Conservation (phyloP, 53 echinoderm and acorn worm genomes). For the Arbacia lixula region DNA sequence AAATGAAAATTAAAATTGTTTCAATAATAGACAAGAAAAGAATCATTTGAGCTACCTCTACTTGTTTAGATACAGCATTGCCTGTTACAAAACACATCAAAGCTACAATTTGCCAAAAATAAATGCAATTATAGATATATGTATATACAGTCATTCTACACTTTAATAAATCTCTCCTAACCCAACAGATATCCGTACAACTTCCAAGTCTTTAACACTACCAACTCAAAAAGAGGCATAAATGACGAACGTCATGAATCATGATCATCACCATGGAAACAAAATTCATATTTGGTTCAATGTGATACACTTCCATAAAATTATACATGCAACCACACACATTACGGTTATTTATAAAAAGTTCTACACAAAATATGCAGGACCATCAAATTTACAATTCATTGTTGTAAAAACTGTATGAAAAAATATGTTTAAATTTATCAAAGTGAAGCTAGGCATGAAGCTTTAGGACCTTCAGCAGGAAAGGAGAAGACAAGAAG, state of each 20-base stretch:
- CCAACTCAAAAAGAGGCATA: too few relatives aligned
- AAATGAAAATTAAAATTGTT: not conserved
- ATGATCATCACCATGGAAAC: too few relatives aligned
- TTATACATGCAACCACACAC: conserved; percentile 34
- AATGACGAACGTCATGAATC: too few relatives aligned
- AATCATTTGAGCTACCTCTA: not conserved
- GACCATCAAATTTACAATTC: conserved; percentile 37
- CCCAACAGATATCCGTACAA: not conserved
- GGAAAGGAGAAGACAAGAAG: too few relatives aligned
- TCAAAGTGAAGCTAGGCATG: conserved; percentile 41
- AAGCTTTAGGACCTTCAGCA: conserved; percentile 3
- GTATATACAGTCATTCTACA: conserved; percentile 43
- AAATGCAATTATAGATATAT: conserved; percentile 57
- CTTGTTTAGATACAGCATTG: conserved; percentile 10
- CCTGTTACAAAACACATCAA: conserved; percentile 29
- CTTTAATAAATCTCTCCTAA: not conserved
- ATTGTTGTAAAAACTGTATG: conserved; percentile 26
- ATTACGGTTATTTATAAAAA: conserved; percentile 15
- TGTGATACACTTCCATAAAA: not conserved
- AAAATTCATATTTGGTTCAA: conserved; percentile 14
- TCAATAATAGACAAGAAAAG: not conserved
- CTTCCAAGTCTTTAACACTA: too few relatives aligned
- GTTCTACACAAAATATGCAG: conserved; percentile 39
- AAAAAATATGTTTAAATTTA: conserved; percentile 16
- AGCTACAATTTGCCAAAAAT: conserved; percentile 43